Evolutionary conservation across 2,113 vertebrate genomes (phyloP).

Genomic region (Microtus ochrogaster): DNA sequence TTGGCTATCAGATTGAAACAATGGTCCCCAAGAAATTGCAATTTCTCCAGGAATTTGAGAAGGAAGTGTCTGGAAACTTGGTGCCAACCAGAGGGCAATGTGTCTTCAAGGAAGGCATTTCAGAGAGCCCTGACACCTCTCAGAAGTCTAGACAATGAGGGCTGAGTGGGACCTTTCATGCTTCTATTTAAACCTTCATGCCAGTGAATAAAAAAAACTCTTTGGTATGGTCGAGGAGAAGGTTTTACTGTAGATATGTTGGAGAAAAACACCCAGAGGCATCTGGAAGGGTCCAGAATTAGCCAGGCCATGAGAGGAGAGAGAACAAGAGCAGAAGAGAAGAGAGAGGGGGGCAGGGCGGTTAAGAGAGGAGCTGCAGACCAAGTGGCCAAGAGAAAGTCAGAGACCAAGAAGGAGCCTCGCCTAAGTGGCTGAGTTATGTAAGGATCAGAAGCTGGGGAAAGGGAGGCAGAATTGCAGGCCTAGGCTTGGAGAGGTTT

Average conservation of each 20-base stretch:
- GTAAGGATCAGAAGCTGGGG: neutral
- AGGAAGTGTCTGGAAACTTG: neutral
- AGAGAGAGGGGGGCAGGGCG: rapidly evolving
- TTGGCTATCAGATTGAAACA: neutral
- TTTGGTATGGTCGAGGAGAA: neutral
- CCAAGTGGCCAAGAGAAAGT: neutral
- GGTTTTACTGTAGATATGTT: neutral
- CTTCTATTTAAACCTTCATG: neutral
- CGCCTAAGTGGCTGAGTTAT: neutral
- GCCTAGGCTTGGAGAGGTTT: neutral
- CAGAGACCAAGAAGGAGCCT: neutral
- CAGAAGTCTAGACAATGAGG: neutral
- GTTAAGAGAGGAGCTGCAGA: neutral
- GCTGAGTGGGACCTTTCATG: no score
- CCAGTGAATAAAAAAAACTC: neutral
- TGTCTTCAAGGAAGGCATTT: neutral
- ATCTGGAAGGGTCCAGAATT: neutral
- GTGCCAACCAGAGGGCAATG: neutral
- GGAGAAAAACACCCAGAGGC: neutral
- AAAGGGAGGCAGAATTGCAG: neutral
- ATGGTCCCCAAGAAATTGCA: neutral
- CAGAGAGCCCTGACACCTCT: neutral
- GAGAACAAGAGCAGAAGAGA: neutral
- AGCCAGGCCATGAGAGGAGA: neutral
- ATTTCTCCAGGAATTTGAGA: neutral